Conservation (phyloP, 2,888 invertebrate species). For the Apocheima hispidaria region DNA sequence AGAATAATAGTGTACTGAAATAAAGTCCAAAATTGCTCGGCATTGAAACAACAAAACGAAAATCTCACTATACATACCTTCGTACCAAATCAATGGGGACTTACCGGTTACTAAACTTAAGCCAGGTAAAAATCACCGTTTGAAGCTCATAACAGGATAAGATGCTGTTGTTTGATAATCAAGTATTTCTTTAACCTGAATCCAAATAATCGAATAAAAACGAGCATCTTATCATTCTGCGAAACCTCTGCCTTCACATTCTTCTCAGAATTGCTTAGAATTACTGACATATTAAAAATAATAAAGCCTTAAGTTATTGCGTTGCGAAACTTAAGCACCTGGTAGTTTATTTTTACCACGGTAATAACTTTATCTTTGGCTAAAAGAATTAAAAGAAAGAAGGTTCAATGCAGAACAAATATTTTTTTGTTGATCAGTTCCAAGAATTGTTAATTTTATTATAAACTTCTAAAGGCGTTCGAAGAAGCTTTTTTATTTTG, state of each 20-base stretch:
- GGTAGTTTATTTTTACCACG: constrained; percentile 1
- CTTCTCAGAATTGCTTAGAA: neutral
- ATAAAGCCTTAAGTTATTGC: neutral
- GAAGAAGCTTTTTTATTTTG: no score
- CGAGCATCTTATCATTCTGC: neutral
- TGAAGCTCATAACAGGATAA: no score
- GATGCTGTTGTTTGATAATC: neutral
- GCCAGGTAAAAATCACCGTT: no score
- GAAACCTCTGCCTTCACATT: neutral
- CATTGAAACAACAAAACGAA: no score
- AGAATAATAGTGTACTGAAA: no score
- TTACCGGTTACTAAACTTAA: no score
- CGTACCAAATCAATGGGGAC: no score
- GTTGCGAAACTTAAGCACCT: neutral
- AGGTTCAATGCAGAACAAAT: neutral
- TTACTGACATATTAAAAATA: neutral
- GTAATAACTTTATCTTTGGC: neutral
- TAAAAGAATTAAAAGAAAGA: neutral
- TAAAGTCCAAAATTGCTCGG: no score
- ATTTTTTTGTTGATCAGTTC: no score
- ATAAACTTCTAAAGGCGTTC: no score
- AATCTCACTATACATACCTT: no score
- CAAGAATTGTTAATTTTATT: no score
- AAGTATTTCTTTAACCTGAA: neutral
- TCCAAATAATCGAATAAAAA: neutral